Conservation (phyloP, 1,140 invertebrate species). For the Camponotus pennsylvanicus region DNA sequence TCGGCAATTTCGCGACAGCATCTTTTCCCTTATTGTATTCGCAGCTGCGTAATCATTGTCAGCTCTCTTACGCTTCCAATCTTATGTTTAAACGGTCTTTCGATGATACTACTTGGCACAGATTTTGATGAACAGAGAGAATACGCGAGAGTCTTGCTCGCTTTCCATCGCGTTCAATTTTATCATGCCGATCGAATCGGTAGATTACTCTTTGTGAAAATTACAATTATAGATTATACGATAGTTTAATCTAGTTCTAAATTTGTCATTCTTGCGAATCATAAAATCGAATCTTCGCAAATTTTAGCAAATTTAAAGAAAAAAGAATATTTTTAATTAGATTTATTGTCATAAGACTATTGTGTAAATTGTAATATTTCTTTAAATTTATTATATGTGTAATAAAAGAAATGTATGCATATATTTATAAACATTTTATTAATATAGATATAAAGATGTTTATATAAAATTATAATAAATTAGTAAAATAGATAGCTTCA, state of each 20-base stretch:
- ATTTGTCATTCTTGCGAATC: background rate
- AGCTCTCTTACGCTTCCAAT: background rate
- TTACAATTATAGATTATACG: background rate
- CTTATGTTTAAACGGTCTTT: background rate
- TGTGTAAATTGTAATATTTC: background rate
- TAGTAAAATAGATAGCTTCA: no score
- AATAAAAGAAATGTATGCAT: no score
- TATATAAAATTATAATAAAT: no score
- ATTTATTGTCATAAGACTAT: background rate
- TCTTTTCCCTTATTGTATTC: background rate
- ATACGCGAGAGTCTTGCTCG: background rate
- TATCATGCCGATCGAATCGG: background rate
- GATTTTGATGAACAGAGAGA: slow-evolving; percentile 15
- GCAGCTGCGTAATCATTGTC: slow-evolving; percentile 32
- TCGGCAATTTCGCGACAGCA: slow-evolving; percentile 41
- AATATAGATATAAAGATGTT: no score
- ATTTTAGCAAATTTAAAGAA: no score
- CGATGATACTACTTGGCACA: slow-evolving; percentile 15
- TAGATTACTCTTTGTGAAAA: background rate
- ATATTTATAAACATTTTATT: no score
- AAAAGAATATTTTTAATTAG: background rate
- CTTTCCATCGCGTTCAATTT: slow-evolving; percentile 37
- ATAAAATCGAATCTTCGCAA: no score
- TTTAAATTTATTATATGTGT: no score
- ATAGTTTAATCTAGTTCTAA: background rate